Base-by-base conservation (phyloP, 2,888 invertebrate genomes). In the Chrysolina americana region DNA sequence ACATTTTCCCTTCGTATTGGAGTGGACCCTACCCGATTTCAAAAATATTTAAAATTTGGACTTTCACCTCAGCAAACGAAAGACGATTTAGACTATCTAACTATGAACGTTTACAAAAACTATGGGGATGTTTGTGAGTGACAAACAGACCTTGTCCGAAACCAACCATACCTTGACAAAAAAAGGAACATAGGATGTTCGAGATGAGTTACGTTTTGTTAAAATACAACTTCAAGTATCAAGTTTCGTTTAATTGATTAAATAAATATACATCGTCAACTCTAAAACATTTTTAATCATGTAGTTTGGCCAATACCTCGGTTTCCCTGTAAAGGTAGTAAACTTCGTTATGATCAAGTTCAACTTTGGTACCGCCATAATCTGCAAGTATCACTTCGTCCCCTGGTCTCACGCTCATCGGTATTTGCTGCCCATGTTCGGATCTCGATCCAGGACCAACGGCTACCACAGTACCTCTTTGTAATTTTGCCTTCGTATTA, bases 341-440 rank as follows among this genome's bases (percentile, higher is more conserved):
- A 86, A 98, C 97, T 85, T 92, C 91, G 86, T 95, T 94, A 82
- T 96, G 94, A 71, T 96, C 96, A 70, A 98, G 87, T 81, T 93
- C 92, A 62, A 99, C 94, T 90, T 97, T 98, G 74, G 97, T 98
- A 80, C 99, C 99, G 75, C 98, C 98, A 88, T 96, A 99, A 89
- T 99, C 98, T 0, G 99, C 98, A 68, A 99, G 91, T 73, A 99
- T 90, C 13, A 99, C 98, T 84, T 92, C 92, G 87, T 99, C 99
- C 70, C 99, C 98, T 74, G 95, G 93, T 87, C 94, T 92, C 3
- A 98, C 94, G 78, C 91, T 90, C 69, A 94, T 88, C 68, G 97
- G 95, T 82, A 96, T 89, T 81, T 92, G 90, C 2, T 92, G 92
- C 73, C 98, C 98, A 85, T 93, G 92, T 89, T 96, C 81, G 28